Percentiles rank a stretch among this genome's conserved stretches.
These are phyloP conservation scores for Pogonus chalceus DNA, from an alignment of 1,140 invertebrate genomes.

Conservation along the genomic window DNA sequence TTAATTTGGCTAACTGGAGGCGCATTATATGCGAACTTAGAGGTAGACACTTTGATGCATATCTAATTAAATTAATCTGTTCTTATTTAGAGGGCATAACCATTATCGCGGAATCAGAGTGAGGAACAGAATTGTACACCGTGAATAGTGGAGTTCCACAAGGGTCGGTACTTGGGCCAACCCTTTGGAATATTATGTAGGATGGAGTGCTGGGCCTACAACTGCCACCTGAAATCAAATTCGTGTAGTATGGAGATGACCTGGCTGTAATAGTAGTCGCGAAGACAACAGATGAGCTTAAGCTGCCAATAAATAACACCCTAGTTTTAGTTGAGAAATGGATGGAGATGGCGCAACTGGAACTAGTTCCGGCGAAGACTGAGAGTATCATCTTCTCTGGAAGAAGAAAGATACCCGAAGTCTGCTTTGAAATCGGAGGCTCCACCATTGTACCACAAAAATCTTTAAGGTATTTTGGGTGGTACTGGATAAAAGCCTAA, in stretches of 20 bases:
- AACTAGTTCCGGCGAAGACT: constrained; percentile 21
- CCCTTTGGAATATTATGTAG: constrained; percentile 28
- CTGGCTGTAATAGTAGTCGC: constrained; percentile 18
- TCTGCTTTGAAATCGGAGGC: too few species aligned
- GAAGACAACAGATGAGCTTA: constrained; percentile 10
- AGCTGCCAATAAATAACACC: constrained; percentile 12
- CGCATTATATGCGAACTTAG: too few species aligned
- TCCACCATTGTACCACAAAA: too few species aligned
- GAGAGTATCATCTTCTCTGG: too few species aligned
- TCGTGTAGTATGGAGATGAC: constrained; percentile 28
- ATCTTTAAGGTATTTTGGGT: too few species aligned
- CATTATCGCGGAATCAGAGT: too few species aligned
- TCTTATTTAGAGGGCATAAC: too few species aligned
- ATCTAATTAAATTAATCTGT: too few species aligned
- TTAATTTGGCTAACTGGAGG: too few species aligned
- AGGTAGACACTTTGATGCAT: too few species aligned
- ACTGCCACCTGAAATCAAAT: constrained; percentile 11
- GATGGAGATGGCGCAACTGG: constrained; percentile 14
- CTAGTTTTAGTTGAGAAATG: constrained; percentile 8
- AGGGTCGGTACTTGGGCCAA: constrained; percentile 26
- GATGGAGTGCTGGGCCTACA: constrained; percentile 22
- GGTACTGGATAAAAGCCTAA: too few species aligned
- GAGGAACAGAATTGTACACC: neutral
- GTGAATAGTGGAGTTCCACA: constrained; percentile 22
- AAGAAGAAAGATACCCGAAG: too few species aligned